Percentiles rank a stretch among this genome's conserved stretches.
These are phyloP conservation scores for Jordanella pulchra DNA, from an alignment of 2,797 vertebrate genomes.

Conservation along the genomic window DNA sequence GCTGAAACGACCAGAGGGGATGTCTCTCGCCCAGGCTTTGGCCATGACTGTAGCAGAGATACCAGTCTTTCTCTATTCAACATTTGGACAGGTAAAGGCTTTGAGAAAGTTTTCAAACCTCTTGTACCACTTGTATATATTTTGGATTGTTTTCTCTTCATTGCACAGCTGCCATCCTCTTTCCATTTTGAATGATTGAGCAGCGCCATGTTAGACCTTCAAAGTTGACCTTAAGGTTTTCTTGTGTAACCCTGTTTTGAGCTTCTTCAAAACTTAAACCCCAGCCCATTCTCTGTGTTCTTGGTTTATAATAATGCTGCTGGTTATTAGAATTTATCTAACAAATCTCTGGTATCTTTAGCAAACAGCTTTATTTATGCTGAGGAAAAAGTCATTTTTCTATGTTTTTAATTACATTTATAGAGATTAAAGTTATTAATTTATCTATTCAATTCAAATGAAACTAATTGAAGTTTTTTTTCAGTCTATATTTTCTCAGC, in stretches of 20 bases:
- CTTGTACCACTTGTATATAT: background rate
- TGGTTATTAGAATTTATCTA: background rate
- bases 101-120: background rate
- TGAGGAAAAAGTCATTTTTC: no score
- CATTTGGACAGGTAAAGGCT: slow-evolving; percentile 92
- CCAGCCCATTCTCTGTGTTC: no score
- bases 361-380: background rate
- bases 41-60: slow-evolving; percentile 99
- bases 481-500: slow-evolving; percentile 89
- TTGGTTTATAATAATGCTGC: background rate
- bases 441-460: no score
- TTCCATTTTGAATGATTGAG: no score
- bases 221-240: no score
- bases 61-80: slow-evolving; percentile 95
- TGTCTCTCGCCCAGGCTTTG: slow-evolving; percentile 95
- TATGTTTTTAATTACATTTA: background rate
- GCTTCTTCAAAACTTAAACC: no score
- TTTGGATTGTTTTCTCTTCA: background rate
- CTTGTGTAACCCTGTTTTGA: no score
- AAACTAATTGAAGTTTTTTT: background rate
- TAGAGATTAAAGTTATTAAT: background rate
- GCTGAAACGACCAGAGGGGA: slow-evolving; percentile 84
- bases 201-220: no score
- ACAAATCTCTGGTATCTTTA: background rate
- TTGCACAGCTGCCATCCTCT: no score